Conservation (phyloP, 2,797 vertebrate genomes). For the Centropyge bicolor region DNA sequence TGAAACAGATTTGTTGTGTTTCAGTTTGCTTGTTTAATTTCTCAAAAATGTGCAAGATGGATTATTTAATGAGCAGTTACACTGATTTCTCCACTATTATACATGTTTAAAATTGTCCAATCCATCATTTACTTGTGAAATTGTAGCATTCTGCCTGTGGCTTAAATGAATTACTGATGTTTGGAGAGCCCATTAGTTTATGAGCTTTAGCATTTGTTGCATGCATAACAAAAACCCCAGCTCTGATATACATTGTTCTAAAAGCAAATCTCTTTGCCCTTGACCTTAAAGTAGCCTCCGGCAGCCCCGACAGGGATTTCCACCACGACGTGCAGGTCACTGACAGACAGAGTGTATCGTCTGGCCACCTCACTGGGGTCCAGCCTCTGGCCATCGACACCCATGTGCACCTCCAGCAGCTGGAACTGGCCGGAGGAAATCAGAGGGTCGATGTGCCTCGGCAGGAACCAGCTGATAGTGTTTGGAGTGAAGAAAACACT, state of each 20-base stretch:
- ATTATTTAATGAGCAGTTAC: no score
- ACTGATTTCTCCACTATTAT: no score
- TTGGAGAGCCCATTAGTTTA: neutral
- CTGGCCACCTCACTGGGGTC: slow-evolving; percentile 70
- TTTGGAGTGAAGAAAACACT: slow-evolving; percentile 70
- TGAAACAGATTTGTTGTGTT: neutral
- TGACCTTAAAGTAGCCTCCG: slow-evolving; percentile 87
- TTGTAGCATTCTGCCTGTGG: no score
- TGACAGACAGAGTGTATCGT: slow-evolving; percentile 71
- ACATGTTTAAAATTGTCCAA: no score
- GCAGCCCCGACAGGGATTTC: slow-evolving; percentile 85
- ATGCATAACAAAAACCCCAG: neutral
- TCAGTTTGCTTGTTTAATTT: neutral
- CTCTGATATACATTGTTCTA: neutral
- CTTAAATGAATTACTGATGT: neutral
- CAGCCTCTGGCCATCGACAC: slow-evolving; percentile 81
- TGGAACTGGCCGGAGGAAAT: slow-evolving; percentile 65
- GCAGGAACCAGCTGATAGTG: slow-evolving; percentile 86
- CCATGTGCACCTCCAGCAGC: slow-evolving; percentile 81
- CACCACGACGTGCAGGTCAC: slow-evolving; percentile 62
- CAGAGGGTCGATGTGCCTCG: slow-evolving; percentile 76
- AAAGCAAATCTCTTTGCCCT: neutral
- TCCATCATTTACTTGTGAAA: no score
- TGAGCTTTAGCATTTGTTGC: neutral
- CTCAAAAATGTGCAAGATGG: neutral